A percentile compares a stretch with the other conserved stretches of the same genome.
Conservation (phyloP, 2,113 vertebrate species). For the Toxostoma redivivum region DNA sequence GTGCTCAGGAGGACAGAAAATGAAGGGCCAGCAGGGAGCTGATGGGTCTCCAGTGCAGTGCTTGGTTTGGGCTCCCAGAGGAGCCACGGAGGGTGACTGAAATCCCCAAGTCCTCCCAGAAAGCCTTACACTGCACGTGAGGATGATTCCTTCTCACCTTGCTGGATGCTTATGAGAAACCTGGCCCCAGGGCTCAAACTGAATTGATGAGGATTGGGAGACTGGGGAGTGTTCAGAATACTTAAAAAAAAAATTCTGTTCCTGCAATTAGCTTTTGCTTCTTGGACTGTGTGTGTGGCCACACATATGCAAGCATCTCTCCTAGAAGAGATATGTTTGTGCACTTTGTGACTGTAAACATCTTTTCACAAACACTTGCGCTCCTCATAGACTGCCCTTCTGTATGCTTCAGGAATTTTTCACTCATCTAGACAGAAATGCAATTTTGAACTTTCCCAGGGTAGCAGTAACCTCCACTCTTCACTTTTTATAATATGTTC, state of each 20-base stretch:
- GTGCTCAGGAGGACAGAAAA: not conserved
- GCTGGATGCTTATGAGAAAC: not conserved
- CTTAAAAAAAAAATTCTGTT: not conserved
- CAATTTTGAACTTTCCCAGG: constrained; percentile 25
- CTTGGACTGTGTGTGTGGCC: not conserved
- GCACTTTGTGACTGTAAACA: not conserved
- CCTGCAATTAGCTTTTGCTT: not conserved
- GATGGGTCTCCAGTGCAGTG: not conserved
- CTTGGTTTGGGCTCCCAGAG: accelerated
- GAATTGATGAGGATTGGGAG: not conserved
- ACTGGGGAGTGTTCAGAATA: not conserved
- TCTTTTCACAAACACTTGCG: not conserved
- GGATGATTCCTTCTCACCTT: not conserved
- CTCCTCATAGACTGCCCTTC: not conserved
- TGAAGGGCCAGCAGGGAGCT: not conserved
- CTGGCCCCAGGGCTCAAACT: not conserved
- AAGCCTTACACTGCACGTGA: not conserved
- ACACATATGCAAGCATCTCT: not conserved
- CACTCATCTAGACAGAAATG: constrained; percentile 22
- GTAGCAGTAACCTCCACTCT: not conserved
- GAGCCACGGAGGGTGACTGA: not conserved
- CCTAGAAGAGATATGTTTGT: not conserved
- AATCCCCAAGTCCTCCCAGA: not conserved
- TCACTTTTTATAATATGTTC: not conserved
- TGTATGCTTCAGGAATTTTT: constrained; percentile 23